Conservation (phyloP, 2,797 vertebrate species). For the Sebastes alutus region DNA sequence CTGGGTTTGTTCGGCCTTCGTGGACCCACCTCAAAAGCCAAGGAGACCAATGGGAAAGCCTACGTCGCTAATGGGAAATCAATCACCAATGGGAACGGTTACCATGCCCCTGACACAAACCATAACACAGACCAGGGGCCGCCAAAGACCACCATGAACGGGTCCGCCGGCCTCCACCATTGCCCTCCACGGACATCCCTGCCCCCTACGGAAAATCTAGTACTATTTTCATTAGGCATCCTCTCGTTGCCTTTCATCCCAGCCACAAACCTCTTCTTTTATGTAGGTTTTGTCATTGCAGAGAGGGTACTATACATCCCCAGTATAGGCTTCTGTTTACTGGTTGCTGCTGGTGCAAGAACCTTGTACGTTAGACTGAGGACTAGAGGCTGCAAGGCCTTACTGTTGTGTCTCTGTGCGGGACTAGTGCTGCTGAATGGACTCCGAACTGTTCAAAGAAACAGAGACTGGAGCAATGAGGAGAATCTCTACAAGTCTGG, state of each 20-base stretch:
- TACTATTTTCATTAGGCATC: conserved; percentile 91
- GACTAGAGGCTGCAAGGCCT: conserved; percentile 87
- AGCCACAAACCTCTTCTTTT: conserved; percentile 98
- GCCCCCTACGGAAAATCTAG: conserved; percentile 92
- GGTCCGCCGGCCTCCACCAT: conserved; percentile 54
- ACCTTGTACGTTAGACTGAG: conserved; percentile 89
- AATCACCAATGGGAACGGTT: conserved; percentile 84
- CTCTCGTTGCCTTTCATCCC: conserved; percentile 94
- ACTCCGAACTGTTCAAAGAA: conserved; percentile 92
- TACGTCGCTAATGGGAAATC: conserved; percentile 72
- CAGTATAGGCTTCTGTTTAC: conserved; percentile 97
- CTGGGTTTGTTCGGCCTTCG: conserved; percentile 87
- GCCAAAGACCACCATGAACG: conserved; percentile 64
- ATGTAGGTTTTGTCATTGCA: conserved; percentile 98
- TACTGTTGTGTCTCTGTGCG: conserved; percentile 87
- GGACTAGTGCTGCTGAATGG: conserved; percentile 93
- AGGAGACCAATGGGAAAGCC: conserved; percentile 87
- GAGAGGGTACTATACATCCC: conserved; percentile 99
- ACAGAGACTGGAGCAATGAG: conserved; percentile 96
- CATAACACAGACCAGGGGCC: conserved; percentile 76
- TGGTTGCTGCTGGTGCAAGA: conserved; percentile 92
- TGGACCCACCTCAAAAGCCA: conserved; percentile 68
- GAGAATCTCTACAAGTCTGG: conserved; percentile 98
- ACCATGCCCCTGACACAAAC: conserved; percentile 69
- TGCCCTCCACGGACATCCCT: conserved; percentile 66